These are phyloP conservation scores for Columbina picui DNA, from an alignment of 2,113 vertebrate species.

Conservation along the genomic window DNA sequence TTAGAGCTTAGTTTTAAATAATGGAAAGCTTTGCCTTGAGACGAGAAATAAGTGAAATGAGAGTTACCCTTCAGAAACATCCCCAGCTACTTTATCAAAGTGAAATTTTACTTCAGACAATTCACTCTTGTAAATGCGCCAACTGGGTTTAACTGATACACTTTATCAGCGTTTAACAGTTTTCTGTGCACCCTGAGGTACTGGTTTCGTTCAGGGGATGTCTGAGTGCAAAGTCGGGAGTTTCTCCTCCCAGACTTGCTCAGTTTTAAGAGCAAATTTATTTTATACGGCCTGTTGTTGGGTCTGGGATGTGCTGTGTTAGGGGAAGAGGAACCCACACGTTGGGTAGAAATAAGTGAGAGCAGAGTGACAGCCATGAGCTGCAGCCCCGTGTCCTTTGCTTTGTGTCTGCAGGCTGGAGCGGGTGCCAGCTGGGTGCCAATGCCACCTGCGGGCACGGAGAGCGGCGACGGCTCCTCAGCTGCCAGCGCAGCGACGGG, in stretches of 20 bases:
- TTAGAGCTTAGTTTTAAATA: constrained; percentile 18
- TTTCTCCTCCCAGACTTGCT: neutral
- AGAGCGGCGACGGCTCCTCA: constrained; percentile 80
- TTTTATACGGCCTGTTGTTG: neutral
- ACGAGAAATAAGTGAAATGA: neutral
- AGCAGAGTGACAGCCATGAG: rapidly evolving
- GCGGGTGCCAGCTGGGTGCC: constrained; percentile 89
- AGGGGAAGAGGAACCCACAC: rapidly evolving
- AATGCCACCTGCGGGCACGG: constrained; percentile 88
- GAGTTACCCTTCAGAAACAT: constrained; percentile 19
- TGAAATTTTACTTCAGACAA: constrained; percentile 25
- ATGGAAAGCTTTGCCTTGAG: constrained; percentile 2
- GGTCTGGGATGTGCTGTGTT: neutral
- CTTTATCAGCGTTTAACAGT: constrained; percentile 17
- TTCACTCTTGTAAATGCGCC: neutral
- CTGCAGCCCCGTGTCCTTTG: neutral
- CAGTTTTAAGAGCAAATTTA: neutral
- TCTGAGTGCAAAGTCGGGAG: neutral
- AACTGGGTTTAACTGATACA: constrained; percentile 7
- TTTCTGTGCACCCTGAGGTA: neutral
- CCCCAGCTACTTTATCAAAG: constrained; percentile 16
- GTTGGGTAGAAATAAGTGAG: neutral
- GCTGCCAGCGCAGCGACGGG: constrained; percentile 89
- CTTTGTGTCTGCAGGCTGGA: constrained; percentile 86
- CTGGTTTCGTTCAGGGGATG: neutral